phyloP scores from a whole-genome alignment of 92 coral and sea anemone species.

The Zoanthus sansibaricus region DNA sequence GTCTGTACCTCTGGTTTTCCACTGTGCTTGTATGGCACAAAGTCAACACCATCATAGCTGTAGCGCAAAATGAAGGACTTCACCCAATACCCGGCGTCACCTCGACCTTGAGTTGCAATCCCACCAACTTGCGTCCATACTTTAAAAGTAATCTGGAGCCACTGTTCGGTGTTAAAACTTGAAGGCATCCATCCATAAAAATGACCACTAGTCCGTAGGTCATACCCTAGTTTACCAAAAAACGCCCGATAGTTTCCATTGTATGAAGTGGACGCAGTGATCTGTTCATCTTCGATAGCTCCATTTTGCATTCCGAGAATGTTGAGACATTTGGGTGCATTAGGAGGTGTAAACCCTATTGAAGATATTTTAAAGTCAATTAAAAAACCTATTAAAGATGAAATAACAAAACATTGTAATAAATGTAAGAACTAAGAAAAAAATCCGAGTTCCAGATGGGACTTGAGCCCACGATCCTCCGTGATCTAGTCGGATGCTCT shows the following conservation, averaged over 20 bases:
- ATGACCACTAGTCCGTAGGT: not conserved
- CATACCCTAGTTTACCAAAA: constrained; percentile 4
- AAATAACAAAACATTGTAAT: too few species aligned
- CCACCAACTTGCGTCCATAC: constrained; percentile 18
- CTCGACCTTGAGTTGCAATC: constrained; percentile 25
- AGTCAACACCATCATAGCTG: constrained; percentile 40
- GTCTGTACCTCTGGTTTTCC: constrained; percentile 17
- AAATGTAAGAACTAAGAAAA: too few species aligned
- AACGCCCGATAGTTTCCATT: not conserved
- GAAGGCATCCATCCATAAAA: constrained; percentile 12
- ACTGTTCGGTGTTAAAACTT: not conserved
- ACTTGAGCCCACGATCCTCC: too few species aligned
- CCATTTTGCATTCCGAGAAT: constrained; percentile 29
- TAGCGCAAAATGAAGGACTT: constrained; percentile 9
- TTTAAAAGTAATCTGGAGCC: constrained; percentile 22
- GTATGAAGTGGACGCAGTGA: not conserved
- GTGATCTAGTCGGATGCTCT: too few species aligned
- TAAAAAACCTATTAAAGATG: too few species aligned
- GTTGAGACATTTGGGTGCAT: not conserved
- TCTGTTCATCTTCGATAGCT: not conserved
- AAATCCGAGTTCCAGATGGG: too few species aligned
- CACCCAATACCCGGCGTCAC: constrained; percentile 18
- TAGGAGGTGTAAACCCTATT: constrained; percentile 20
- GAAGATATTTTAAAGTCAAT: not conserved
- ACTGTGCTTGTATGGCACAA: constrained; percentile 15